Evolutionary conservation across 2,113 vertebrate species (phyloP), one percentile per base, ranked within the genome.

Genomic region (Brachyistius frenatus): DNA sequence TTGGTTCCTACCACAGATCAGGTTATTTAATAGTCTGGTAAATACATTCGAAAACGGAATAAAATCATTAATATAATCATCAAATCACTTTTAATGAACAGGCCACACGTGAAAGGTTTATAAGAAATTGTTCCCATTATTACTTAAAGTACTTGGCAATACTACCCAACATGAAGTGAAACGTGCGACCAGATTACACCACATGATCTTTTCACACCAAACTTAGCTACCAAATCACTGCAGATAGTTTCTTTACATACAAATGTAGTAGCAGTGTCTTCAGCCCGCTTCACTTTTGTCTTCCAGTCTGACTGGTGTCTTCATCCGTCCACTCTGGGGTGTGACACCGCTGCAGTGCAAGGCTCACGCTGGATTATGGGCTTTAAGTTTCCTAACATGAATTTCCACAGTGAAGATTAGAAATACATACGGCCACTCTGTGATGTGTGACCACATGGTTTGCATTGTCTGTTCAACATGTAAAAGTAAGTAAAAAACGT

Each of bases 291-390:
- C 14, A 63, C 37, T 47, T 8, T 73, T 0, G 6, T 58, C 33
- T 44, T 35, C 9, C 30, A 52, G 5, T 74, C 7, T 61, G 36
- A 46, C 7, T 16, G 14, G 7, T 63, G 39, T 85, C 74, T 80
- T 87, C 58, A 41, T 65, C 15, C 1, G 30, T 1, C n/a, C 47
- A 30, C 31, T 56, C 52, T 30, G 13, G 23, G 4, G 2, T 58
- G 23, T 37, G 31, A 64, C 61, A 56, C 53, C 60, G 57, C 60
- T 55, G 56, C 57, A 74, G 41, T 1, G 56, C 50, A 30, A 60
- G 63, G 72, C 70, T 80, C 86, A 78, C 64, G 71, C 37, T 69
- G 89, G 93, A 93, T 94, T 93, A 93, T 66, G 16, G 83, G 91
- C 82, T 93, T 93, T 87, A 78, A 78, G 47, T 50, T 61, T 81